Base-by-base conservation (phyloP, 92 coral and sea anemone species). In the Muricea muricata region DNA sequence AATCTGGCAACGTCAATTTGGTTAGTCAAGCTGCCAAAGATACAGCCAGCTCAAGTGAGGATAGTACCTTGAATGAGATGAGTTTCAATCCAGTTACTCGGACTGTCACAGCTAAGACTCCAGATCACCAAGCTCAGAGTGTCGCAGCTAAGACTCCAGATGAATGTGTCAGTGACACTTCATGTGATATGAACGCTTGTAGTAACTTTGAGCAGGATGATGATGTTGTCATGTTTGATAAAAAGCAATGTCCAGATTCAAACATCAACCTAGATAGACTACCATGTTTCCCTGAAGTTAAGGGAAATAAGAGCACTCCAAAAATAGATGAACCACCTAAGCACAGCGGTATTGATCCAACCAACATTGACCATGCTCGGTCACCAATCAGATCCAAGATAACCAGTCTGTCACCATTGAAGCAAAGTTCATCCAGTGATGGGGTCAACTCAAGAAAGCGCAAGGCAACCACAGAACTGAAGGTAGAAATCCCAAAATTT, bases 401-500 rank as follows among this genome's bases (percentile, higher is more conserved):
- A 37, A 37, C 5, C 42, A 37, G 9, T 9, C 42, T 37, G 42
- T 37, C 42, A 37, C 42, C 42, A 37, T 37, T 37, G 42, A 37
- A 37, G 42, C 42, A 4, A 9, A 37, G 42, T 48, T 3, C 56
- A 13, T 4, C 60, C 4, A 13, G 18, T 25, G 48, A 26, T 32
- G 32, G 9, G 42, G 41, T 23, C 25, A 39, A 57, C 58, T 26
- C n/a, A 31, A 56, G 45, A 33, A 78, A 78, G 39, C 70, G 83
- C 29, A 78, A 78, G 35, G 69, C 71, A 3, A 25, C 65, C 7
- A 29, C 28, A 47, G 80, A 47, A 15, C 50, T 75, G 14, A 4
- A 20, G 0, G 34, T 50, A 8, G 23, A 52, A 48, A 54, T 41
- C 25, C 31, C 56, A 23, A 39, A 75, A 13, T 26, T 45, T 1